phyloP scores from a whole-genome alignment of 2,113 vertebrate species.

The Colossoma macropomum region DNA sequence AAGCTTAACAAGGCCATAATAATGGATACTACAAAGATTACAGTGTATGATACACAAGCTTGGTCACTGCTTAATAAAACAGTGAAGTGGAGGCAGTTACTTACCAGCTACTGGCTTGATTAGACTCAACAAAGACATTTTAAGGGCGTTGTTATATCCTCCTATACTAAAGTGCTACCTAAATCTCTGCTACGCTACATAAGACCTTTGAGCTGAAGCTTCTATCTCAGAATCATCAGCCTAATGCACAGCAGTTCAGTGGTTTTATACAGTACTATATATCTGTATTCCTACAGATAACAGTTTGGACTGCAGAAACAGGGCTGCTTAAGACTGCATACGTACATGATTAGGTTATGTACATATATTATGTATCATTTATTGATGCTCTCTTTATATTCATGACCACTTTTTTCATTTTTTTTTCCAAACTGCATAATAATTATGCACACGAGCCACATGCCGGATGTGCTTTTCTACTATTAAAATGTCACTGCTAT shows the following conservation, averaged over 20 bases:
- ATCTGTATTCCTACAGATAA: not conserved
- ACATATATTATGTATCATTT: not conserved
- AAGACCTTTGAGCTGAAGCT: slow-evolving; percentile 20
- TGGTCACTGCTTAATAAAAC: too few relatives aligned
- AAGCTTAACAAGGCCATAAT: too few relatives aligned
- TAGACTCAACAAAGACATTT: too few relatives aligned
- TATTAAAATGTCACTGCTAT: not conserved
- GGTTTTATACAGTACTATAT: slow-evolving; percentile 6
- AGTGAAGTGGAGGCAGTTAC: too few relatives aligned
- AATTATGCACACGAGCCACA: not conserved
- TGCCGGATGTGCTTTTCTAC: not conserved
- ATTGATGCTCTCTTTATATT: not conserved
- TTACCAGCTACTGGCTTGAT: too few relatives aligned
- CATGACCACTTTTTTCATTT: not conserved
- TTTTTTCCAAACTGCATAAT: not conserved
- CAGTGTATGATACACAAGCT: too few relatives aligned
- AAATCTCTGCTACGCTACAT: not conserved
- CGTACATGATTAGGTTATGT: not conserved
- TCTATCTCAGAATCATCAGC: slow-evolving; percentile 2
- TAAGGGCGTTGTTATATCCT: too few relatives aligned
- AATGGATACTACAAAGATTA: too few relatives aligned
- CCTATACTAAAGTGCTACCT: too few relatives aligned
- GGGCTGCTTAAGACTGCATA: not conserved
- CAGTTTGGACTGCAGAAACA: not conserved
- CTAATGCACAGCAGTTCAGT: not conserved